Conservation (phyloP, 2,113 vertebrate species). For the Edolisoma coerulescens region DNA sequence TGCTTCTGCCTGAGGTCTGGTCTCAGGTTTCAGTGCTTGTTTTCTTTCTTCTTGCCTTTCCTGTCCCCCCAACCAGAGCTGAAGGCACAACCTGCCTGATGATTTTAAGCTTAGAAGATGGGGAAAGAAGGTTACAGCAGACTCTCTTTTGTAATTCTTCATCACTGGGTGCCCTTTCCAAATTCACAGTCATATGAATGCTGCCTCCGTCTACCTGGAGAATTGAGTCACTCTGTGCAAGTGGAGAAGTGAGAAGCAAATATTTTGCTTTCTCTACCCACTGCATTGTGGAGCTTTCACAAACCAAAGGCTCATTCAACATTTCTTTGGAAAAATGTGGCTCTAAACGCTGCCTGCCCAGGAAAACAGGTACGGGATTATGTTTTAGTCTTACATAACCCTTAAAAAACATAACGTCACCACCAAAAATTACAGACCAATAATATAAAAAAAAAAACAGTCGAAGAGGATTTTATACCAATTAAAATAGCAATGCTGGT, state of each 20-base stretch:
- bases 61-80: not conserved
- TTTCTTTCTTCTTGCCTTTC: not conserved
- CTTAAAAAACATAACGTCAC: not conserved
- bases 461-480: not conserved
- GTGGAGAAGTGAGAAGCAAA: not conserved
- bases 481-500: not conserved
- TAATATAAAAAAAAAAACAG: not conserved
- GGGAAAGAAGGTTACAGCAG: not conserved
- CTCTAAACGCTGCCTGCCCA: not conserved
- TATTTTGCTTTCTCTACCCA: not conserved
- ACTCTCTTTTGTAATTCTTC: not conserved
- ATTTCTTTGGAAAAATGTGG: not conserved
- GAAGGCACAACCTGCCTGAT: not conserved
- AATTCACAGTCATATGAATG: not conserved
- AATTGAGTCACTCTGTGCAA: not conserved
- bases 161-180: not conserved
- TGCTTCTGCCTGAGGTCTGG: not conserved
- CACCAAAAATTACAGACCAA: not conserved
- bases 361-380: not conserved
- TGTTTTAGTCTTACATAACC: not conserved
- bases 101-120: not conserved
- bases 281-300: not conserved
- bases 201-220: not conserved
- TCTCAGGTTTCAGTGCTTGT: not conserved
- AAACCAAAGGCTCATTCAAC: not conserved